Base-by-base conservation (phyloP, 2,797 vertebrate genomes). In the Pogonophryne albipinna region DNA sequence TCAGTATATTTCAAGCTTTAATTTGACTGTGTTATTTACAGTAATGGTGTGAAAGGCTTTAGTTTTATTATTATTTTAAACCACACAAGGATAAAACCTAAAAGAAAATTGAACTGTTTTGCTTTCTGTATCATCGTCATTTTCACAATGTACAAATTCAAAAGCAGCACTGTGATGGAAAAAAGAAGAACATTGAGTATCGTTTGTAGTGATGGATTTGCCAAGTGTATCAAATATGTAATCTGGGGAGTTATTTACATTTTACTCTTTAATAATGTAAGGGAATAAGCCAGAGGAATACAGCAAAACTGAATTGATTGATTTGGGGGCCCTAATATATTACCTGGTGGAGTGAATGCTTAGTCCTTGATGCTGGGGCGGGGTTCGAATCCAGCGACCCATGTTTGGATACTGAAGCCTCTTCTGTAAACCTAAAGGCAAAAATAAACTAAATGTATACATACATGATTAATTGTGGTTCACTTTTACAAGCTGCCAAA, bases 91-190 rank as follows among this genome's bases (percentile, higher is more conserved):
- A 50, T 13, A 6, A 52, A 69, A 38, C 9, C 17, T 11, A 11
- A 51, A 20, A 51, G 0, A 17, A 13, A n/a, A 14, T 12, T 11
- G 10, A 44, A 1, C 27, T 65, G 2, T 34, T 55, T 74, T 27
- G 50, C 10, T 62, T 56, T 74, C 15, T 49, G 44, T 44, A 23
- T 74, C 17, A 60, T 66, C 56, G 59, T 15, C 10, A 49, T 47
- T 41, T 4, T 47, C 38, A 15, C 15, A 10, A 14, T 47, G 64
- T 23, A 47, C 1, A 8, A 13, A 44, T 66, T 23, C 5, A 45
- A 65, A 52, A 9, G 46, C 0, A 46, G 71, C 65, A 20, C 20
- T 5, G 62, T 56, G 66, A 76, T 12, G 63, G 34, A 63, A 51
- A 51, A 11, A 10, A n/a, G 13, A 3, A 15, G 60, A 80, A 75